A percentile compares a stretch with the other conserved stretches of the same genome.
Conservation (phyloP, 2,113 vertebrate genomes). For the Madoqua kirkii region DNA sequence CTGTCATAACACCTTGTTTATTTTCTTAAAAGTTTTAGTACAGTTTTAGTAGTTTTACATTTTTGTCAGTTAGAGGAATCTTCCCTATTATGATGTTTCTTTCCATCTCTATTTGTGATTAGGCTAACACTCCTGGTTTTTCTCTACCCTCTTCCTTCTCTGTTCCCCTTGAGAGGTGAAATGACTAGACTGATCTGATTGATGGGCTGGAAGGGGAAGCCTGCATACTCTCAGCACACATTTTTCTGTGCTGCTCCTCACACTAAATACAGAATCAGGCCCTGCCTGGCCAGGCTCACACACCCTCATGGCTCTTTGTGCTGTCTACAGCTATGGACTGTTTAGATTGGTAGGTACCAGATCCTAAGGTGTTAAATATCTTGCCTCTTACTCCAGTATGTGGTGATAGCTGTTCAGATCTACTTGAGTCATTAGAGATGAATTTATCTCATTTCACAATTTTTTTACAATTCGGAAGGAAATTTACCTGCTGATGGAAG, state of each 20-base stretch:
- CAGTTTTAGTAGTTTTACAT: neutral
- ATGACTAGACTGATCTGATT: neutral
- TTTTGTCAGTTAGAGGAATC: neutral
- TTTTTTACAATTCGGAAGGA: neutral
- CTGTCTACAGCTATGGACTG: neutral
- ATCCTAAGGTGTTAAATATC: neutral
- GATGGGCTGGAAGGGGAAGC: neutral
- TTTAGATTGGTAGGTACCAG: neutral
- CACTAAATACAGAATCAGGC: neutral
- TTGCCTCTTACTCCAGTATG: neutral
- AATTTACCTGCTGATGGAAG: neutral
- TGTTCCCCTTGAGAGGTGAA: neutral
- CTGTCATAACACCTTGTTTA: neutral
- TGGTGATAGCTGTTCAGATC: neutral
- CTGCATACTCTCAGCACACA: neutral
- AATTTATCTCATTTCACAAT: neutral
- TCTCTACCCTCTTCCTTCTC: neutral
- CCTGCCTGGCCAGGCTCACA: too few relatives aligned
- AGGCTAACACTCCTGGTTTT: neutral
- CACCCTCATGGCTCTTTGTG: neutral
- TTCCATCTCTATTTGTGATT: neutral
- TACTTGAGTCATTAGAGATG: neutral
- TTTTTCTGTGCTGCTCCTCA: neutral
- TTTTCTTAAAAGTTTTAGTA: neutral
- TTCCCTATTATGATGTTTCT: neutral